Percentiles rank a stretch among this genome's conserved stretches.
phyloP scores from a whole-genome alignment of 2,113 vertebrate genomes.

The Lasiurus borealis region DNA sequence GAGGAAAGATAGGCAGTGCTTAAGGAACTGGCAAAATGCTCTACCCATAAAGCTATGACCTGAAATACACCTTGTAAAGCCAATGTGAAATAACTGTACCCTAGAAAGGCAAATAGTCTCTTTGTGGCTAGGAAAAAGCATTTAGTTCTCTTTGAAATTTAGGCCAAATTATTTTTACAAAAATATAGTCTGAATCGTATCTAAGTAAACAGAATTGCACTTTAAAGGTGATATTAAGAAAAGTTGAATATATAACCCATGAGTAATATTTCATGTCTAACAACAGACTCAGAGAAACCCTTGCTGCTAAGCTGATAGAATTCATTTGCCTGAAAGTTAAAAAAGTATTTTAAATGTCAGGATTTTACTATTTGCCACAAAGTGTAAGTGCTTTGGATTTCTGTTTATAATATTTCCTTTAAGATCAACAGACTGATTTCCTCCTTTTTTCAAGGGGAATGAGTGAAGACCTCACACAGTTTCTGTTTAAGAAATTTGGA shows the following conservation, averaged over 20 bases:
- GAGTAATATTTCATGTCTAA: slow-evolving; percentile 2
- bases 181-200: slow-evolving; percentile 55
- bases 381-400: not conserved
- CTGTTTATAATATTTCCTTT: not conserved
- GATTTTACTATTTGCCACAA: not conserved
- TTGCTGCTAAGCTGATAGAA: not conserved
- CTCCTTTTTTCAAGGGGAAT: not conserved
- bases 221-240: not conserved
- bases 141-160: slow-evolving; percentile 68
- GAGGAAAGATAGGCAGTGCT: not conserved
- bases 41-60: not conserved
- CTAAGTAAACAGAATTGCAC: slow-evolving; percentile 52
- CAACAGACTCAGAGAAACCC: not conserved
- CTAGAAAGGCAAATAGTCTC: not conserved
- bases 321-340: not conserved
- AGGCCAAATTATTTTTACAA: slow-evolving; percentile 42
- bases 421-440: not conserved
- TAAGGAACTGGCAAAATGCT: not conserved
- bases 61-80: slow-evolving; percentile 58
- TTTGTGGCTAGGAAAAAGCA: not conserved
- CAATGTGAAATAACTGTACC: slow-evolving; percentile 7
- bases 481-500: slow-evolving; percentile 18
- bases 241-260: not conserved
- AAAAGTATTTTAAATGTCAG: not conserved
- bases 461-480: not conserved